Evolutionary conservation across 1,140 invertebrate genomes (phyloP), one percentile per base, ranked within the genome.

Genomic region (Papilio helenus): DNA sequence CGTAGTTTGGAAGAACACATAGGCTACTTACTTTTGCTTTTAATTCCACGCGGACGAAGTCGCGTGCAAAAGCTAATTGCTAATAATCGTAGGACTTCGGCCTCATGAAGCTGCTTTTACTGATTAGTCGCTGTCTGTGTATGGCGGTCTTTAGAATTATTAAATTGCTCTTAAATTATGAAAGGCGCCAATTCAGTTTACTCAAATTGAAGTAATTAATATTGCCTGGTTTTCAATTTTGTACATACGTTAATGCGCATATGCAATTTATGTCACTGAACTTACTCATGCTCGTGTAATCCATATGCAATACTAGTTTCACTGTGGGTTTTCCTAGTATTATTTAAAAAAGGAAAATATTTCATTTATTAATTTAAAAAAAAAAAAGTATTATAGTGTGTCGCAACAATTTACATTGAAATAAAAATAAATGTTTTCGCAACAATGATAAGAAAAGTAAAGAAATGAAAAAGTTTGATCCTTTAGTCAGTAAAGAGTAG

Each of bases 381-480:
- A n/a, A 58, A 46, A 46, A 16, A 14, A 46, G 1, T 68, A 18
- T 34, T 16, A 34, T 68, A 68, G 61, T 29, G 14, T 68, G 26
- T 68, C 34, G 61, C 61, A 68, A 68, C 61, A 68, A 29, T 68
- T 68, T 68, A 29, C 61, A 16, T 29, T 4, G 23, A 26, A 29
- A 26, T 61, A 26, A 1, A 7, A 68, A 68, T 3, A 68, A 68
- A 68, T 61, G 58, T 61, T 68, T 68, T 68, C 2, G 14, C 26
- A 68, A 68, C 23, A 68, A 68, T 68, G 34, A 68, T 68, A 20
- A 68, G 61, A 29, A 68, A 68, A 29, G 14, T 29, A 68, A 68
- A 68, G 61, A 29, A 34, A 68, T 29, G 61, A 68, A 68, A 68
- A 68, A 68, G 61, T 68, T 34, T 68, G 26, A 68, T 68, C 61